Conservation (phyloP, 2,888 invertebrate genomes). For the Ochropleura leucogaster region DNA sequence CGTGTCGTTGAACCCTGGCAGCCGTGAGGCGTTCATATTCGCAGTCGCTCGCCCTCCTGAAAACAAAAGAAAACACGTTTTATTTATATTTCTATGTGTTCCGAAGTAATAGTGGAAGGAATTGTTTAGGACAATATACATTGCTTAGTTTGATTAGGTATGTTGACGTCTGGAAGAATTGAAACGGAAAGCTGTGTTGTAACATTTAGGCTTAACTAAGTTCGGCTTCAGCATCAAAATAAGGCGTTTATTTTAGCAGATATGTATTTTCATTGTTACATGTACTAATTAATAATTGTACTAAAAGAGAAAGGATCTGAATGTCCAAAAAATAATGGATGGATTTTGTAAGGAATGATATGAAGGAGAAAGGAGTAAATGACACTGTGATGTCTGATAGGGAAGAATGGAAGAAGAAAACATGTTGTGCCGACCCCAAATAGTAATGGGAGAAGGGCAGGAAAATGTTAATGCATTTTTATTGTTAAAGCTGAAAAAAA, state of each 20-base stretch:
- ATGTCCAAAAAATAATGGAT: no score
- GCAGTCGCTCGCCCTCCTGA: conserved; percentile 87
- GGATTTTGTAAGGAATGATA: no score
- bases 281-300: no score
- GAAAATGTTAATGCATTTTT: no score
- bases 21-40: conserved; percentile 84
- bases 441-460: no score
- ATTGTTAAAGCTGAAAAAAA: no score
- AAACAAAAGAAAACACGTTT: conserved; percentile 68
- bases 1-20: conserved; percentile 80
- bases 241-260: background rate
- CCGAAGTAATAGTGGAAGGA: background rate
- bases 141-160: background rate
- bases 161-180: background rate
- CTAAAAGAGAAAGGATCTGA: no score
- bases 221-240: background rate
- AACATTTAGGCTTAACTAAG: background rate
- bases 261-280: no score
- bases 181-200: background rate
- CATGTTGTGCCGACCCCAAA: no score
- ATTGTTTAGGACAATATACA: background rate
- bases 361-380: no score
- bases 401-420: no score
- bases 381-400: no score
- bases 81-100: conserved; percentile 16